Evolutionary conservation across 2,113 vertebrate genomes (phyloP).

Genomic region (Nestor notabilis): DNA sequence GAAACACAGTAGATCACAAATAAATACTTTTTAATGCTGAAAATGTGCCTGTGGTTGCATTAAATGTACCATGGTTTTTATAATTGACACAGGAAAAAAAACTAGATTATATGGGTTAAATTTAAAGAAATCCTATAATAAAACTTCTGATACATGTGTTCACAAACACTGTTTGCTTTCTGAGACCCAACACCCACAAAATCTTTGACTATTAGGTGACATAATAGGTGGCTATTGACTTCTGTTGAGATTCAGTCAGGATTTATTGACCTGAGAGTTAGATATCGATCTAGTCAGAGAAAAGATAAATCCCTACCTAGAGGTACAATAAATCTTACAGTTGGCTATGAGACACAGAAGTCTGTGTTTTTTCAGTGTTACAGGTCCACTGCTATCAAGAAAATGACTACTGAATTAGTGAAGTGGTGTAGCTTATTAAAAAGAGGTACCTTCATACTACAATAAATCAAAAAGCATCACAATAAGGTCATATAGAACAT

Average conservation of each 20-base stretch:
- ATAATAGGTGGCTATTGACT: constrained; percentile 7
- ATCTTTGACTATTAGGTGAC: background rate
- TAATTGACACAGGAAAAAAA: background rate
- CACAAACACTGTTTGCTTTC: background rate
- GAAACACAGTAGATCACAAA: background rate
- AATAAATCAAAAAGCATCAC: background rate
- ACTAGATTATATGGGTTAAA: background rate
- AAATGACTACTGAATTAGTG: constrained; percentile 17
- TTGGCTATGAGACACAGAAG: background rate
- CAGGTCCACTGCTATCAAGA: background rate
- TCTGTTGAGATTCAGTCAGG: background rate
- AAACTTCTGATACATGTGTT: background rate
- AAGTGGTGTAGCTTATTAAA: background rate
- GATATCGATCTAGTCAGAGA: background rate
- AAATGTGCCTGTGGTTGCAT: background rate
- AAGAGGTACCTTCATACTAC: background rate
- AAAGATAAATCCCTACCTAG: constrained; percentile 28
- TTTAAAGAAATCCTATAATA: background rate
- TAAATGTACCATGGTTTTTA: background rate
- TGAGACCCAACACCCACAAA: background rate
- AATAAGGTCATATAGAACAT: background rate
- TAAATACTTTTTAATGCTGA: background rate
- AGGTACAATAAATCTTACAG: constrained; percentile 26
- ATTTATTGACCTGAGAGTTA: constrained; percentile 38
- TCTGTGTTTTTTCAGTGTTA: background rate